Evolutionary conservation across 2,888 invertebrate genomes (phyloP).

Genomic region (Dolichomitus sp.): DNA sequence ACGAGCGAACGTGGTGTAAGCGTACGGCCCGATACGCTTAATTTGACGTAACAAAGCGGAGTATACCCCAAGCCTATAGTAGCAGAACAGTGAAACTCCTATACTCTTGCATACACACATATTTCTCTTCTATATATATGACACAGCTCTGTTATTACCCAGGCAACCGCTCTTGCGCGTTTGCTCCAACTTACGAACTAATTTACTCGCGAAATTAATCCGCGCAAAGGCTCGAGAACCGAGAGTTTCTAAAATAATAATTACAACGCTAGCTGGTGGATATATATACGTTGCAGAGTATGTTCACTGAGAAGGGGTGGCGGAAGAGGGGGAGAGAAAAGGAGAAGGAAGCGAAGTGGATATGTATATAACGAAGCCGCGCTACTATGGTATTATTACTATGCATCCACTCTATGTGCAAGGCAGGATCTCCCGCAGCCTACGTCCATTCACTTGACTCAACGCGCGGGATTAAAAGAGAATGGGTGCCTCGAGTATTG

Average conservation of each 20-base stretch:
- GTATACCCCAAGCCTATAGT: constrained; percentile 43
- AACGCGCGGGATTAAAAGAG: constrained; percentile 69
- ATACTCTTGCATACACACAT: constrained; percentile 25
- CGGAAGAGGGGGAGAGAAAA: background rate
- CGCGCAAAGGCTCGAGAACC: constrained; percentile 72
- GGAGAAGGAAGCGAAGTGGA: background rate
- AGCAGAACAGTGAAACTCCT: constrained; percentile 18
- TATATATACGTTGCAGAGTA: background rate
- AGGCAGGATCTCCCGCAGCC: constrained; percentile 18
- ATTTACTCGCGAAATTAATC: constrained; percentile 78
- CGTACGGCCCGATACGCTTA: constrained; percentile 71
- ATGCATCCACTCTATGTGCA: background rate
- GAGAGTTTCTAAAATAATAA: constrained; percentile 77
- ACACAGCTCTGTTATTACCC: constrained; percentile 51
- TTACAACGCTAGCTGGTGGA: constrained; percentile 67
- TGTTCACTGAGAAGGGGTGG: background rate
- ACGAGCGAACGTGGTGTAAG: constrained; percentile 57
- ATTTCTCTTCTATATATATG: constrained; percentile 29
- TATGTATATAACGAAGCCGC: background rate
- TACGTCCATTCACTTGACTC: constrained; percentile 29
- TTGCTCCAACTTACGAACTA: constrained; percentile 74
- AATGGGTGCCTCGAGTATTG: constrained; percentile 70
- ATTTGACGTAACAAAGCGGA: constrained; percentile 73
- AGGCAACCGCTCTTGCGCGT: constrained; percentile 56
- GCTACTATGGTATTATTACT: constrained; percentile 17